Base-by-base conservation (phyloP, 1,140 invertebrate species). In the Cardiocondyla obscurior region DNA sequence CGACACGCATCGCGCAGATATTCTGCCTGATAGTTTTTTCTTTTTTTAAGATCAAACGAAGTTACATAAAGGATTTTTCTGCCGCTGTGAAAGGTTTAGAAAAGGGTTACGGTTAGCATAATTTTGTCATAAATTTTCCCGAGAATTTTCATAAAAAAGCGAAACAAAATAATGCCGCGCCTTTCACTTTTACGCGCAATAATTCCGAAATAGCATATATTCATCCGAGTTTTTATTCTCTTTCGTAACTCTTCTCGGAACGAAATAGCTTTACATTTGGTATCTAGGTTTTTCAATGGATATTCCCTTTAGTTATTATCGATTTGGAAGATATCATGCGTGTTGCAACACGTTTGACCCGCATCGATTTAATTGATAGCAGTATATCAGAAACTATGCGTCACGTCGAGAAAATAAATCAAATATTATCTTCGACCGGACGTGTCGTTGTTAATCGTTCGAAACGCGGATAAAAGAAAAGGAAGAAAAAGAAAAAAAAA, bases 11-110 rank as follows among this genome's bases (percentile, higher is more conserved):
- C 8, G 46, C 0, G 67, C n/a, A 16, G 22, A 49, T 36, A n/a
- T 67, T 14, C 4, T 49, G 19, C 58, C 73, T 60, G 46, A 28
- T 33, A 33, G 0, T 77, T 83, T 88, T n/a, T n/a, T n/a, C n/a
- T n/a, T n/a, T n/a, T n/a, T 85, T 86, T 73, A 46, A 64, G 57
- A 69, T 81, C 60, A 82, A 84, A 86, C 72, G 72, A 57, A 28
- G 53, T 72, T 57, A 53, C 0, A 8, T 0, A 6, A 44, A 76
- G 19, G 2, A 33, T 28, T 14, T 33, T 67, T 73, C 55, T 69
- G 46, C 6, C n/a, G n/a, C 55, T 19, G 7, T n/a, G 10, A 44
- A 30, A 76, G 28, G 12, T 8, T 39, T 36, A 72, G 19, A 8
- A 22, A 74, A 62, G 12, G 16, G 14, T 58, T 57, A 1, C 19